phyloP scores from a whole-genome alignment of 2,113 vertebrate species.

The Zosterops hypoxanthus region DNA sequence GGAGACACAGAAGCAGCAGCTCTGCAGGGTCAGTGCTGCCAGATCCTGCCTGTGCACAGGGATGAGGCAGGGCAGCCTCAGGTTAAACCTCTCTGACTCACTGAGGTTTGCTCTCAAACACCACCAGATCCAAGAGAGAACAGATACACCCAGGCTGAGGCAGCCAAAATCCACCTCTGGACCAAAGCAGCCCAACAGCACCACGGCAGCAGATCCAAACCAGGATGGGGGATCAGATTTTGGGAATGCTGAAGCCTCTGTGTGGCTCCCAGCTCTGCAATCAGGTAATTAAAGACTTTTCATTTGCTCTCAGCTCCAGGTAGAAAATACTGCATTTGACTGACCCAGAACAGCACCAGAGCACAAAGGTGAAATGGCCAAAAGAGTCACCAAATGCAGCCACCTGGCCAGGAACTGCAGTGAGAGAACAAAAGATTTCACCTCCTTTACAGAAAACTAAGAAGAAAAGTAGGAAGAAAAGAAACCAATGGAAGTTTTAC shows the following conservation, averaged over 20 bases:
- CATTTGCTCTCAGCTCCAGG: rapidly evolving
- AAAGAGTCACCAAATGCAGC: not conserved
- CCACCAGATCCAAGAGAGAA: not conserved
- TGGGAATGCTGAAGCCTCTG: not conserved
- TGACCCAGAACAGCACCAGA: not conserved
- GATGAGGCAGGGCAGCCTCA: not conserved
- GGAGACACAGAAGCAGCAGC: not conserved
- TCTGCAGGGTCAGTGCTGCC: rapidly evolving
- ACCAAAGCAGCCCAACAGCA: not conserved
- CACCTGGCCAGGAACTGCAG: not conserved
- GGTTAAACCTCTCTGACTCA: not conserved
- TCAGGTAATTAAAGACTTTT: not conserved
- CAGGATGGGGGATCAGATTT: not conserved
- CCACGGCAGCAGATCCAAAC: rapidly evolving
- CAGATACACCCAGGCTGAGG: not conserved
- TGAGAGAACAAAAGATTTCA: not conserved
- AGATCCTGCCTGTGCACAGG: not conserved
- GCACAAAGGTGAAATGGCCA: rapidly evolving
- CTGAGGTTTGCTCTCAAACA: not conserved
- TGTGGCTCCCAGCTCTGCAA: not conserved
- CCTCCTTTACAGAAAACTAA: not conserved
- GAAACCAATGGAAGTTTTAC: not conserved
- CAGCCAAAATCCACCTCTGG: not conserved
- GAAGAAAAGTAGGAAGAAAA: not conserved
- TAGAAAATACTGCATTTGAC: not conserved